Evolutionary conservation across 2,888 invertebrate species (phyloP).

Genomic region (Lithophane semibrunnea): DNA sequence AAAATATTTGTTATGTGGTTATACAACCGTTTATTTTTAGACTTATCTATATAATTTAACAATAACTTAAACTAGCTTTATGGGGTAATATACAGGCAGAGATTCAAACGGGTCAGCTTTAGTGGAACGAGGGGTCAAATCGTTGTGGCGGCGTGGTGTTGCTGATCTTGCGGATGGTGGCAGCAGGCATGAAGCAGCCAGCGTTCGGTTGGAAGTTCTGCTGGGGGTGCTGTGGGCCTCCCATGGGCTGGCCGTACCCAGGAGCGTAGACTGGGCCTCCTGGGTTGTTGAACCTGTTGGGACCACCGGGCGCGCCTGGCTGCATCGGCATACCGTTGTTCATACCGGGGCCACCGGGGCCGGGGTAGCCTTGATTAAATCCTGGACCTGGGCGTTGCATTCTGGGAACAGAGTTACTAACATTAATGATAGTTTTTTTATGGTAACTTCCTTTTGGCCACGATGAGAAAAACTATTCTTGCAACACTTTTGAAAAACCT

Average conservation of each 20-base stretch:
- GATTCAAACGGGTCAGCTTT: conserved; percentile 62
- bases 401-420: conserved; percentile 67
- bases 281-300: conserved; percentile 53
- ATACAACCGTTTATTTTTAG: conserved; percentile 47
- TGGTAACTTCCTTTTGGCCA: not conserved
- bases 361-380: conserved; percentile 68
- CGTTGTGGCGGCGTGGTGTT: conserved; percentile 73
- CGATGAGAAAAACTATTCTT: not conserved
- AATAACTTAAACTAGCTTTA: conserved; percentile 57
- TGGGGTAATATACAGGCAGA: conserved; percentile 49
- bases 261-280: conserved; percentile 69
- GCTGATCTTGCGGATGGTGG: conserved; percentile 76
- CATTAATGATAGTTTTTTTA: not conserved
- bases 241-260: conserved; percentile 71
- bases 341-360: conserved; percentile 59
- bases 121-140: conserved; percentile 71
- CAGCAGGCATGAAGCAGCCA: conserved; percentile 79
- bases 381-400: conserved; percentile 83
- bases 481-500: not conserved
- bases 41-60: conserved; percentile 47
- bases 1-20: conserved; percentile 26
- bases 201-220: conserved; percentile 68
- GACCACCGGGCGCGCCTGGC: conserved; percentile 64
- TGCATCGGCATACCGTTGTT: conserved; percentile 66
- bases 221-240: conserved; percentile 63